phyloP scores from a whole-genome alignment of 1,140 invertebrate genomes.

The Drepana arcuata region DNA sequence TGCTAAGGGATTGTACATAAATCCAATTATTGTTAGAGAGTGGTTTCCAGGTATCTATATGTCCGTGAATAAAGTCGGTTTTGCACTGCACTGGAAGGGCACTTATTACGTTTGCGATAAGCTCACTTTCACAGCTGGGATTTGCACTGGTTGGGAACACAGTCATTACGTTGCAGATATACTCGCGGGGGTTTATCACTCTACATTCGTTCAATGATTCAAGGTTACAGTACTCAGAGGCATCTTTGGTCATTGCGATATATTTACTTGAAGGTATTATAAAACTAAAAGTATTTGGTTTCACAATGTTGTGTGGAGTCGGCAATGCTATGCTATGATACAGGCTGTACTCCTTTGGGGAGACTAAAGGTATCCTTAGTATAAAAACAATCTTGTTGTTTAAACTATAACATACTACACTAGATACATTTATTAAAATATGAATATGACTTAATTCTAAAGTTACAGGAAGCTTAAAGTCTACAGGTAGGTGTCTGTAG shows the following conservation, averaged over 20 bases:
- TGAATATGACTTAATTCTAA: too few species aligned
- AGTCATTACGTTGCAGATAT: too few species aligned
- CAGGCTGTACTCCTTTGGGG: neutral
- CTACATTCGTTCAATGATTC: too few species aligned
- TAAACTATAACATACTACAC: neutral
- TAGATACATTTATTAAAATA: too few species aligned
- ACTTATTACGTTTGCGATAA: neutral
- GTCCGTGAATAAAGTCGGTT: constrained; percentile 1
- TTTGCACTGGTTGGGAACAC: too few species aligned
- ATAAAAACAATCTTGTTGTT: constrained; percentile 1
- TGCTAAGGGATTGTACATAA: too few species aligned
- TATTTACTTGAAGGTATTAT: neutral
- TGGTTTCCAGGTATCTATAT: neutral
- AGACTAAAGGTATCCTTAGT: constrained; percentile 1
- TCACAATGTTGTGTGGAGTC: neutral
- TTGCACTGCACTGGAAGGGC: neutral
- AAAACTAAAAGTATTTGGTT: neutral
- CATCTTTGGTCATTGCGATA: neutral
- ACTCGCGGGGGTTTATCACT: too few species aligned
- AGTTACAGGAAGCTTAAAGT: too few species aligned
- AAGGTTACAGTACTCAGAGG: neutral
- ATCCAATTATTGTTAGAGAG: neutral
- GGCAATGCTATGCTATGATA: constrained; percentile 3
- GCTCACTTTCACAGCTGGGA: constrained; percentile 2
- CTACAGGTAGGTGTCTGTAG: too few species aligned